These are phyloP conservation scores for Ennomos fuscantarius DNA, from an alignment of 2,888 invertebrate species.

Conservation along the genomic window DNA sequence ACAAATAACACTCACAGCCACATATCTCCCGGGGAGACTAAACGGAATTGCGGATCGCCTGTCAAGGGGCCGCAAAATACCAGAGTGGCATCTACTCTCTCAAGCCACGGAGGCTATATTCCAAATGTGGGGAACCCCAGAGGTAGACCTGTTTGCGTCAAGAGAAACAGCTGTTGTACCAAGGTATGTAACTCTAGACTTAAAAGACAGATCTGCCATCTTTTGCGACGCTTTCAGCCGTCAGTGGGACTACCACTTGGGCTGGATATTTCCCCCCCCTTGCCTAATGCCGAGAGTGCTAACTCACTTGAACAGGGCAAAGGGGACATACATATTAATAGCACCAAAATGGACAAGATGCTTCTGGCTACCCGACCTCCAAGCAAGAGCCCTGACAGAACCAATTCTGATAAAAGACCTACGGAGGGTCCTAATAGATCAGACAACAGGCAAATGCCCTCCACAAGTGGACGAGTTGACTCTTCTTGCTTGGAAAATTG, in stretches of 20 bases:
- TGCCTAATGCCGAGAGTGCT: not conserved
- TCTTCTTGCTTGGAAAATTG: constrained; percentile 37
- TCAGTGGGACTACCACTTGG: not conserved
- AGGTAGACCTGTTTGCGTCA: not conserved
- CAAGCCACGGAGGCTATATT: not conserved
- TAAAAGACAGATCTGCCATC: not conserved
- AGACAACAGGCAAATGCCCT: not conserved
- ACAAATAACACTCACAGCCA: not conserved
- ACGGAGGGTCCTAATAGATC: not conserved
- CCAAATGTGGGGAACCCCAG: too few relatives aligned
- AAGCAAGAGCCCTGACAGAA: too few relatives aligned
- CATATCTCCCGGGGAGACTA: not conserved
- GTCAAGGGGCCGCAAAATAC: not conserved
- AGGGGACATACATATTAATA: too few relatives aligned
- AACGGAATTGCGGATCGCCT: too few relatives aligned
- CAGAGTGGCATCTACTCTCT: not conserved
- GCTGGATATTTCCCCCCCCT: not conserved
- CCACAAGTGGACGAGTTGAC: not conserved
- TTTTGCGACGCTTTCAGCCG: constrained; percentile 3
- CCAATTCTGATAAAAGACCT: constrained; percentile 17
- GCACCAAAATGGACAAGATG: too few relatives aligned
- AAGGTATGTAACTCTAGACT: not conserved
- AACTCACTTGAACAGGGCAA: too few relatives aligned
- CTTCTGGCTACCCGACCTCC: too few relatives aligned
- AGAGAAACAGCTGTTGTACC: not conserved